Percentiles rank a stretch among this genome's conserved stretches.
Conservation (phyloP, 2,888 invertebrate species). For the Oscheius sp. region DNA sequence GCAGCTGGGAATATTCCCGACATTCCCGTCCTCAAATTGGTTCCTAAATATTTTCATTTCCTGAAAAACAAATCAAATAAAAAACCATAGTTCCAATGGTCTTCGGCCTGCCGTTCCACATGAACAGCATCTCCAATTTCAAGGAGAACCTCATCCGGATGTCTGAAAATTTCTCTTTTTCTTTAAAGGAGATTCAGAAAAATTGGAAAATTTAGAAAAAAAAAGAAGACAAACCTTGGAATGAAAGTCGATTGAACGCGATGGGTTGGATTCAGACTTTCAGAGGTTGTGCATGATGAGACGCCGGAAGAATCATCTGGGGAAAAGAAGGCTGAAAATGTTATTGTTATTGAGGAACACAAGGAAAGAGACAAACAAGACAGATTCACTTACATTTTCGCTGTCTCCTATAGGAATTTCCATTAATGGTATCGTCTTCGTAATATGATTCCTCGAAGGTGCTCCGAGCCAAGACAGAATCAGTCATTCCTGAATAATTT, state of each 20-base stretch:
- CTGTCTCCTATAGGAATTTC: constrained; percentile 48
- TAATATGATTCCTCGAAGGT: constrained; percentile 64
- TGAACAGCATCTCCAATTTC: constrained; percentile 97
- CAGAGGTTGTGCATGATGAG: constrained; percentile 65
- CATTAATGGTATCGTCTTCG: constrained; percentile 67
- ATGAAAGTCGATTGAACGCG: constrained; percentile 90
- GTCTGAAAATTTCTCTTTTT: no score
- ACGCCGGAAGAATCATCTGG: constrained; percentile 68
- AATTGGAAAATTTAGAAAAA: neutral
- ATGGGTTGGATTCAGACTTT: constrained; percentile 63
- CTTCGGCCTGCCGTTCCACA: constrained; percentile 86
- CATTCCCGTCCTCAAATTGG: constrained; percentile 90
- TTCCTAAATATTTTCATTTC: constrained; percentile 75
- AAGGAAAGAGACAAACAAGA: no score
- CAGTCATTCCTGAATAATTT: constrained; percentile 39
- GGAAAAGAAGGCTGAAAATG: constrained; percentile 55
- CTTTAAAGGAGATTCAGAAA: neutral
- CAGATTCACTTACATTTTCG: constrained; percentile 39
- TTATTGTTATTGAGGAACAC: no score
- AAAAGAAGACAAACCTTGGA: constrained; percentile 81
- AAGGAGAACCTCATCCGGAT: constrained; percentile 82
- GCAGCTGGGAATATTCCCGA: constrained; percentile 96
- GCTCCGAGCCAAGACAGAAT: constrained; percentile 49
- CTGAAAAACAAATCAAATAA: neutral
- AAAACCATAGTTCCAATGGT: constrained; percentile 94